Conservation (phyloP, 2,113 vertebrate species). For the Paralichthys olivaceus region DNA sequence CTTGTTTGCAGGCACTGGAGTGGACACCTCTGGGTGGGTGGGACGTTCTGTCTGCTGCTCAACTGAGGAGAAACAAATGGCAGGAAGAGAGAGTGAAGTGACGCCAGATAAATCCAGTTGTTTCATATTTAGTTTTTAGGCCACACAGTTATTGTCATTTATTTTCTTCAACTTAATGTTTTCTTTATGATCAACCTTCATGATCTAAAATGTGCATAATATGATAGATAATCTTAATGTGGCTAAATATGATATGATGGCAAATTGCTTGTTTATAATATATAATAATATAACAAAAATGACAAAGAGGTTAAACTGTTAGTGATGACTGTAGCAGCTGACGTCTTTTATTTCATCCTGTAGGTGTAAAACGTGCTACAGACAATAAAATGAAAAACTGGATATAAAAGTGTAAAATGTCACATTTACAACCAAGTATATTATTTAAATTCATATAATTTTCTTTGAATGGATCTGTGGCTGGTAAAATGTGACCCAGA, state of each 20-base stretch:
- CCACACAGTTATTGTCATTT: background rate
- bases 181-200: too few relatives aligned
- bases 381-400: background rate
- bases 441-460: background rate
- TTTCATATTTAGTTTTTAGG: background rate
- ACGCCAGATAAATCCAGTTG: background rate
- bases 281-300: background rate
- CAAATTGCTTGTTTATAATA: too few relatives aligned
- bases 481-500: background rate
- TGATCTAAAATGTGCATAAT: too few relatives aligned
- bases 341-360: background rate
- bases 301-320: background rate
- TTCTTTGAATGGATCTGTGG: background rate
- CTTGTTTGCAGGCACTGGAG: constrained; percentile 29
- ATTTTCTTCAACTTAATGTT: too few relatives aligned
- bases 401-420: background rate
- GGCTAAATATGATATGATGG: too few relatives aligned
- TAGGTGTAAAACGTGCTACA: too few relatives aligned
- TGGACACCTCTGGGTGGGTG: constrained; percentile 54
- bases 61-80: constrained; percentile 74
- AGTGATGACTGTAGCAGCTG: background rate
- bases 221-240: too few relatives aligned
- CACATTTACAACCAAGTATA: background rate
- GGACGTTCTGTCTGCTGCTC: constrained; percentile 85
- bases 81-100: background rate